Conservation (phyloP, 2,888 invertebrate genomes). For the Patella caerulea region DNA sequence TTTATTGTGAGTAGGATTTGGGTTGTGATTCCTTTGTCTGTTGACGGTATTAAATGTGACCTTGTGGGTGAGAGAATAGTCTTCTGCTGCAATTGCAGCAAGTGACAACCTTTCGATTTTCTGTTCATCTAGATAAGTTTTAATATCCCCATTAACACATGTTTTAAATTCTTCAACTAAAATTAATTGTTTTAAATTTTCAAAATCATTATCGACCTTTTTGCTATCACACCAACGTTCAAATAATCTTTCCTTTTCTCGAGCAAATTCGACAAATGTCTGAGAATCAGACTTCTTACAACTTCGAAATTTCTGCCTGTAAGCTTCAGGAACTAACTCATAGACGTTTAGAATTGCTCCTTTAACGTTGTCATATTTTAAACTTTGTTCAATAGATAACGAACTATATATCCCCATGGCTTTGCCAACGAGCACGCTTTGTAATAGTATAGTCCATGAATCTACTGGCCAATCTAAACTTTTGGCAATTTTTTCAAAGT, state of each 20-base stretch:
- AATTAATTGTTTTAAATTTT: slow-evolving; percentile 19
- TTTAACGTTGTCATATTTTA: slow-evolving; percentile 33
- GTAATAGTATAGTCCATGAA: neutral
- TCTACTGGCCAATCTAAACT: neutral
- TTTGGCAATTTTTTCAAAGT: neutral
- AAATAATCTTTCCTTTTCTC: slow-evolving; percentile 30
- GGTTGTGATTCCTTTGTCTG: no score
- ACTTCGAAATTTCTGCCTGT: slow-evolving; percentile 37
- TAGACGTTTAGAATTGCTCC: slow-evolving; percentile 33
- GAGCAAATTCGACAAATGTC: slow-evolving; percentile 36
- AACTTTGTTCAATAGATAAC: slow-evolving; percentile 15
- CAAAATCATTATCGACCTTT: slow-evolving; percentile 15
- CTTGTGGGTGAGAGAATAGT: neutral
- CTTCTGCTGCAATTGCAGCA: slow-evolving; percentile 28
- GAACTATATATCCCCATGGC: no score
- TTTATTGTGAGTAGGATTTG: no score
- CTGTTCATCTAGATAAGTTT: slow-evolving; percentile 25
- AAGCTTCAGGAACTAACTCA: slow-evolving; percentile 39
- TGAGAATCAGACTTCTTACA: slow-evolving; percentile 24
- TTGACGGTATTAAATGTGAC: no score
- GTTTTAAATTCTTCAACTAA: slow-evolving; percentile 25
- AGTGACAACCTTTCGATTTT: slow-evolving; percentile 15
- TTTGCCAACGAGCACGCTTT: no score
- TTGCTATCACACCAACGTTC: slow-evolving; percentile 11
- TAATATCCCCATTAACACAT: slow-evolving; percentile 20